Conservation (phyloP, 2,113 vertebrate species). For the Grus americana region DNA sequence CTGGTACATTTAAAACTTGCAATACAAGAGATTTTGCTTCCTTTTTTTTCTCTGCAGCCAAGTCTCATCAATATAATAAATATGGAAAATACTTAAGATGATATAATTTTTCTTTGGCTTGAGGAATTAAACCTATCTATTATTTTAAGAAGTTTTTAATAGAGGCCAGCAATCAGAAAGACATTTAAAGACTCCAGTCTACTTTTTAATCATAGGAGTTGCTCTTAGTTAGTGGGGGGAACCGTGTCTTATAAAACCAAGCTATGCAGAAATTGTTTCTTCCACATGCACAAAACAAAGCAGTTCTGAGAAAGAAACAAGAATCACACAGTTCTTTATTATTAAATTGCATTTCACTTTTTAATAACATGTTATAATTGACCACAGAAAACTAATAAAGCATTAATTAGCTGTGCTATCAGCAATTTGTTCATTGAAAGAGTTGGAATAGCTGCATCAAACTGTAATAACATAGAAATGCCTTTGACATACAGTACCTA, state of each 20-base stretch:
- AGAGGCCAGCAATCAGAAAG: conserved; percentile 87
- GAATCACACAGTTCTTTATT: neutral
- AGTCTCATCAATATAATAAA: conserved; percentile 96
- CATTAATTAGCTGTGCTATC: conserved; percentile 61
- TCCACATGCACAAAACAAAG: conserved; percentile 9
- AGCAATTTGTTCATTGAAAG: conserved; percentile 32
- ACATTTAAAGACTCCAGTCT: conserved; percentile 82
- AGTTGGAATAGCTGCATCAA: conserved; percentile 11
- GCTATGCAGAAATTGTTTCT: neutral
- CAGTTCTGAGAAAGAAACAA: conserved; percentile 24
- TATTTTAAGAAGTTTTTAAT: conserved; percentile 96
- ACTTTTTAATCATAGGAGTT: conserved; percentile 75
- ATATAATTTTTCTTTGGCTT: conserved; percentile 90
- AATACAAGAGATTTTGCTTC: conserved; percentile 90
- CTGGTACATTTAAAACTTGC: conserved; percentile 99
- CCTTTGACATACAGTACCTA: conserved; percentile 54
- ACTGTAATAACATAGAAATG: conserved; percentile 54
- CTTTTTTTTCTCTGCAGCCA: conserved; percentile 75
- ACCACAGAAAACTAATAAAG: conserved; percentile 55
- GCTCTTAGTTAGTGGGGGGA: conserved; percentile 23
- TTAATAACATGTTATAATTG: conserved; percentile 58
- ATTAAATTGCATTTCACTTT: conserved; percentile 1
- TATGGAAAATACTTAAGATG: conserved; percentile 90
- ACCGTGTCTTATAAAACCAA: conserved; percentile 45
- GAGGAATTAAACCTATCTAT: conserved; percentile 97